phyloP scores from a whole-genome alignment of 2,113 vertebrate species.

The Ahaetulla prasina region DNA sequence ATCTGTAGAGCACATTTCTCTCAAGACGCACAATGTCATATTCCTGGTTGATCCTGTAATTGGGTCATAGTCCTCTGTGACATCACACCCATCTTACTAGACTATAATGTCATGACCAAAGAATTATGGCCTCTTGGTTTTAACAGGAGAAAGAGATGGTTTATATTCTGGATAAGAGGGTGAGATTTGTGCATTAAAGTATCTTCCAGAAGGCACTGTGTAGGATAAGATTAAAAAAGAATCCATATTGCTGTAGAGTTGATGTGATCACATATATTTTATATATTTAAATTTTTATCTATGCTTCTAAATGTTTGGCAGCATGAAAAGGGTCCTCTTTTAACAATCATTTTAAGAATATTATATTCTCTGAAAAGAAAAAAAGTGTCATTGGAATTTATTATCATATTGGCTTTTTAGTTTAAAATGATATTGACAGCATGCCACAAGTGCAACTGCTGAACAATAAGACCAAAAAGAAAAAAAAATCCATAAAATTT shows the following conservation, averaged over 20 bases:
- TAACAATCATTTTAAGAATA: constrained; percentile 70
- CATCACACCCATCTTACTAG: constrained; percentile 54
- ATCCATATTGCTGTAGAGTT: constrained; percentile 58
- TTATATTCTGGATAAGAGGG: constrained; percentile 60
- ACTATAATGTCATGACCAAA: constrained; percentile 74
- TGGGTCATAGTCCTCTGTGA: constrained; percentile 50
- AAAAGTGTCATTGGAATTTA: constrained; percentile 62
- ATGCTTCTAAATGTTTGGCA: constrained; percentile 65
- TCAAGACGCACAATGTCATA: neutral
- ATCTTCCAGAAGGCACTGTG: constrained; percentile 69
- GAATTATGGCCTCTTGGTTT: constrained; percentile 69
- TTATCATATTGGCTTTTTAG: constrained; percentile 67
- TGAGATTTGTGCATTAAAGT: constrained; percentile 63
- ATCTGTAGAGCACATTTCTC: constrained; percentile 27
- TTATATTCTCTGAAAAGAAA: constrained; percentile 66
- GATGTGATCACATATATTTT: constrained; percentile 75
- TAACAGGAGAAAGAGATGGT: constrained; percentile 61
- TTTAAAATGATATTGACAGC: constrained; percentile 65
- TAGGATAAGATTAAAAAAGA: constrained; percentile 51
- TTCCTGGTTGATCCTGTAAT: constrained; percentile 54
- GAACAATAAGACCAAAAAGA: constrained; percentile 75
- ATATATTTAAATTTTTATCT: constrained; percentile 78
- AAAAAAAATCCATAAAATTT: constrained; percentile 48
- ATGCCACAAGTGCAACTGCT: constrained; percentile 56
- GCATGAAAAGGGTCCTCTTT: constrained; percentile 63